Percentiles rank a stretch among this genome's conserved stretches.
Evolutionary conservation across 1,140 invertebrate species (phyloP).

Genomic region (Tribolium madens): DNA sequence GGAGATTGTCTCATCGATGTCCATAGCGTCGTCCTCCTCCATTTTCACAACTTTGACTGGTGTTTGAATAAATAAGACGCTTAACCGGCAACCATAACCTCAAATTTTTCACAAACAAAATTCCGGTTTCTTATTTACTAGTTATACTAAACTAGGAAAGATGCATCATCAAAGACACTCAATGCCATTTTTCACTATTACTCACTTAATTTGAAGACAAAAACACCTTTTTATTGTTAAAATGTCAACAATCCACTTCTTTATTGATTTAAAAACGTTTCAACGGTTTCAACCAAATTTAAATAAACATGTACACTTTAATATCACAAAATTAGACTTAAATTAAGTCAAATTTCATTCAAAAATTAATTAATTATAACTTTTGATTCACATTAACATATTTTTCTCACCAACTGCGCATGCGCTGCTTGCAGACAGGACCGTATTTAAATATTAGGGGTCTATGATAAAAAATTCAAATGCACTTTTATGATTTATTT

Average conservation of each 20-base stretch:
- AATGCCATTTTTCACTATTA: too few relatives aligned
- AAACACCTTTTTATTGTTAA: neutral
- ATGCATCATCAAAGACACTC: too few relatives aligned
- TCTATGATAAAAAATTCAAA: neutral
- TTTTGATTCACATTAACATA: slow-evolving; percentile 1
- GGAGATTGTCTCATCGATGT: slow-evolving; percentile 59
- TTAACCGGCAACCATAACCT: slow-evolving; percentile 4
- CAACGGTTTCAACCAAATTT: too few relatives aligned
- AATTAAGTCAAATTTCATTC: neutral
- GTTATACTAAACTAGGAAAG: neutral
- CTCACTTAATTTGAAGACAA: neutral
- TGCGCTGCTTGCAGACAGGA: neutral
- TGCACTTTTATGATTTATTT: neutral
- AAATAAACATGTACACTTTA: neutral
- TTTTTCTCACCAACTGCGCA: neutral
- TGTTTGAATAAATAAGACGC: neutral
- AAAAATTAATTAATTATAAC: neutral
- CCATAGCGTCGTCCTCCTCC: slow-evolving; percentile 59
- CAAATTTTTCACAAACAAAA: neutral
- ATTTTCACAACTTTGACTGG: slow-evolving; percentile 9
- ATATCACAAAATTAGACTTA: neutral
- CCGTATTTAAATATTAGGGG: neutral
- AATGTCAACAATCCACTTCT: neutral
- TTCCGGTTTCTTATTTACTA: neutral
- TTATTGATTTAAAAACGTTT: neutral